Evolutionary conservation across 2,113 vertebrate species (phyloP), one percentile per base, ranked within the genome.

Genomic region (Catharus bicknelli): DNA sequence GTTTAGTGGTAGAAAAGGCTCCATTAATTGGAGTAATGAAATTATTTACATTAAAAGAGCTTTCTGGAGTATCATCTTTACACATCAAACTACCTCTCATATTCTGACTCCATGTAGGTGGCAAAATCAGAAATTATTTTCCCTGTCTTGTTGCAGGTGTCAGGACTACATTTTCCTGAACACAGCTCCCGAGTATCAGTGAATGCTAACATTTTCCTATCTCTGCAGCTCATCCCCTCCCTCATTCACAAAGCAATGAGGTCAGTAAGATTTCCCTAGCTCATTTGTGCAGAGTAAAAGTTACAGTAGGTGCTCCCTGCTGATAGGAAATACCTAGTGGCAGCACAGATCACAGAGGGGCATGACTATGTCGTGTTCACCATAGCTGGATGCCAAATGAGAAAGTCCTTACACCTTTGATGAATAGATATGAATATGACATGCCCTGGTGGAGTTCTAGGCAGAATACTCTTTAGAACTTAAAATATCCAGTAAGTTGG

Each of bases 11-110:
- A 61, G 27, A 83, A 75, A 76, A 75, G 19, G 23, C 14, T 63
- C 62, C 7, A 58, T 51, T 2, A 1, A 11, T 21, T 73, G 4
- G 30, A 77, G 7, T 53, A 0, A 43, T 48, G 5, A 66, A 81
- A 85, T 57, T 76, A 73, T 43, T 43, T 38, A 70, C 2, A 6
- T 51, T 67, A 40, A 50, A 90, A 82, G 6, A 14, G 5, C 7
- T 5, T 87, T 84, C 61, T 75, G 57, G n/a, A 76, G 22, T 75
- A 40, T 78, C 43, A 84, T 47, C 34, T 54, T 67, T 54, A 34
- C 0, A 0, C 6, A 40, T 83, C n/a, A 82, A 74, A 78, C 10
- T 8, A 29, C 21, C 45, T 70, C 57, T 59, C 40, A 53, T 32
- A 32, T 81, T 80, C 78, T 78, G 67, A 34, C 10, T 51, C 9